Base-by-base conservation (phyloP, 1,140 invertebrate species). In the Cyphomyrmex costatus region DNA sequence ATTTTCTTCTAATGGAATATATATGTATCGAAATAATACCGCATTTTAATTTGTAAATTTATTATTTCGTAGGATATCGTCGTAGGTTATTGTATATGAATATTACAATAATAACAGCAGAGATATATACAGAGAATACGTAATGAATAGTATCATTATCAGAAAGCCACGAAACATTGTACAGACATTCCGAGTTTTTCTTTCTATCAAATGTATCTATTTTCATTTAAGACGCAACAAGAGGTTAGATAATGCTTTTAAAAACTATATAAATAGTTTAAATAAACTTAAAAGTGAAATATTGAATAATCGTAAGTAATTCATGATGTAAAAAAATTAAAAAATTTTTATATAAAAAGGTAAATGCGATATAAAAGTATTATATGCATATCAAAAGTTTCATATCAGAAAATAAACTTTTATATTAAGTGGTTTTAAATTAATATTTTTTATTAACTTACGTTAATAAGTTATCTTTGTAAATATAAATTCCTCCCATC, bases 31-130 rank as follows among this genome's bases (percentile, higher is more conserved):
- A 58, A 33, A 30, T 6, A 66, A 71, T 49, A 27, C 14, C 24
- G 33, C 53, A 30, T 73, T 16, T 30, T 24, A 19, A 27, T 24
- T 82, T 10, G 53, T 42, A 8, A 82, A 82, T 24, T 46, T 58
- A 58, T 65, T 42, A 66, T 63, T 63, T n/a, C n/a, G 10, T 1
- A 19, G n/a, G 19, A 14, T 60, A n/a, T 21, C 21, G 14, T 24
- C 16, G 14, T 10, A 53, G 42, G 21, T 33, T 42, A 3, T 14
- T n/a, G 14, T 14, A 2, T 24, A 21, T 21, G 8, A 19, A 46
- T 80, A 58, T 58, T 60, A 82, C 3, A 24, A 21, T 46, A 70
- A 70, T 46, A 46, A 36, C 10, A 16, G 10, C 10, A 21, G 10
- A 30, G 6, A 5, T 36, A 33, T 1, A 82, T 30, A 82, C 8